Conservation (phyloP, 2,888 invertebrate species). For the Brenthis ino region DNA sequence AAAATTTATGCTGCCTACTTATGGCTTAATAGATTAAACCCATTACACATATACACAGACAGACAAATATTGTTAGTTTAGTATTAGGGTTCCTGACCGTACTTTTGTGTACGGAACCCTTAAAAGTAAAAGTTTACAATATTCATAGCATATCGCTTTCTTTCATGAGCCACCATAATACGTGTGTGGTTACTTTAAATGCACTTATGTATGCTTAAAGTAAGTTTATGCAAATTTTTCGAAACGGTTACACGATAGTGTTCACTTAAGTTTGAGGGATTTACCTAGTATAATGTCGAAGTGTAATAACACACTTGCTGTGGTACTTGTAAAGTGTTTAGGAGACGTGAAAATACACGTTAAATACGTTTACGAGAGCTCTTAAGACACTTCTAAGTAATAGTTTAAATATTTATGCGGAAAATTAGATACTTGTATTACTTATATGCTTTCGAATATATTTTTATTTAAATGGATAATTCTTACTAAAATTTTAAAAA, state of each 20-base stretch:
- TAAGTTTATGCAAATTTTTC: slow-evolving; percentile 37
- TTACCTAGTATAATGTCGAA: slow-evolving; percentile 22
- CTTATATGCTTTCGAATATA: too few species aligned
- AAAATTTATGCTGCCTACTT: too few species aligned
- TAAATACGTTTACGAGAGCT: not conserved
- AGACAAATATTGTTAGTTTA: too few species aligned
- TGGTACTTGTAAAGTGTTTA: slow-evolving; percentile 15
- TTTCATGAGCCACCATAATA: slow-evolving; percentile 2
- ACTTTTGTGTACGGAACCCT: too few species aligned
- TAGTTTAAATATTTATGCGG: not conserved
- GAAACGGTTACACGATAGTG: slow-evolving; percentile 34
- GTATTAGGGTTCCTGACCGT: too few species aligned
- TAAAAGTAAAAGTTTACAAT: too few species aligned
- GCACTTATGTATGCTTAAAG: slow-evolving; percentile 34
- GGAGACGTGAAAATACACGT: slow-evolving; percentile 2
- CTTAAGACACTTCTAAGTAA: not conserved
- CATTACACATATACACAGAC: too few species aligned
- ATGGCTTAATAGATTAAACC: too few species aligned
- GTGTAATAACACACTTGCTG: slow-evolving; percentile 11
- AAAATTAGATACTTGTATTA: too few species aligned
- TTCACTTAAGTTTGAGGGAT: slow-evolving; percentile 33
- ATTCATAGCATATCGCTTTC: not conserved
- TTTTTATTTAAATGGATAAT: too few species aligned
- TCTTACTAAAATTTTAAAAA: too few species aligned
- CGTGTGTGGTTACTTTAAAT: slow-evolving; percentile 34